These are phyloP conservation scores for Gopherus evgoodei DNA, from an alignment of 2,113 vertebrate genomes.

Conservation along the genomic window DNA sequence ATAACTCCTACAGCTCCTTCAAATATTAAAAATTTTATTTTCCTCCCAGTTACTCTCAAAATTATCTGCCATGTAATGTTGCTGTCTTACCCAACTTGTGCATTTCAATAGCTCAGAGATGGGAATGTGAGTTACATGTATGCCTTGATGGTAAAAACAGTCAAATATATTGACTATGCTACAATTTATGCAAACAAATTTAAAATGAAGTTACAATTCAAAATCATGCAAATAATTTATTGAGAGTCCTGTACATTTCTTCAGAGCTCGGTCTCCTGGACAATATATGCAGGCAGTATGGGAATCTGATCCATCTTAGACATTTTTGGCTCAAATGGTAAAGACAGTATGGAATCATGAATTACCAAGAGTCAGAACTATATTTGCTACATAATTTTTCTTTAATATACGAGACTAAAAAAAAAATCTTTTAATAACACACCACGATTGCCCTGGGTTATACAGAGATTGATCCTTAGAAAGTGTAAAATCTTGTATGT, in stretches of 20 bases:
- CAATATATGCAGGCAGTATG: background rate
- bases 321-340: constrained; percentile 15
- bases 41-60: background rate
- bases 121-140: background rate
- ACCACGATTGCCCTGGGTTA: constrained; percentile 47
- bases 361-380: constrained; percentile 22
- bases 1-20: background rate
- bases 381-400: constrained; percentile 66
- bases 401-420: background rate
- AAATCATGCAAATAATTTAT: background rate
- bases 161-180: constrained; percentile 13
- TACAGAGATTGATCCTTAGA: constrained; percentile 57
- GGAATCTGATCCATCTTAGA: background rate
- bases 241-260: background rate
- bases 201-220: constrained; percentile 28
- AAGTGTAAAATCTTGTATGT: constrained; percentile 54
- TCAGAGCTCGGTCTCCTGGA: background rate
- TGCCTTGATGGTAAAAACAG: background rate
- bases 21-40: background rate
- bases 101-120: background rate
- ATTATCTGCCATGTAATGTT: background rate
- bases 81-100: background rate
- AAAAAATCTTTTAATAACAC: constrained; percentile 4
- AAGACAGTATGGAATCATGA: background rate
- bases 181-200: background rate